phyloP scores from a whole-genome alignment of 1,140 invertebrate genomes.

The Neuroterus valhalla region DNA sequence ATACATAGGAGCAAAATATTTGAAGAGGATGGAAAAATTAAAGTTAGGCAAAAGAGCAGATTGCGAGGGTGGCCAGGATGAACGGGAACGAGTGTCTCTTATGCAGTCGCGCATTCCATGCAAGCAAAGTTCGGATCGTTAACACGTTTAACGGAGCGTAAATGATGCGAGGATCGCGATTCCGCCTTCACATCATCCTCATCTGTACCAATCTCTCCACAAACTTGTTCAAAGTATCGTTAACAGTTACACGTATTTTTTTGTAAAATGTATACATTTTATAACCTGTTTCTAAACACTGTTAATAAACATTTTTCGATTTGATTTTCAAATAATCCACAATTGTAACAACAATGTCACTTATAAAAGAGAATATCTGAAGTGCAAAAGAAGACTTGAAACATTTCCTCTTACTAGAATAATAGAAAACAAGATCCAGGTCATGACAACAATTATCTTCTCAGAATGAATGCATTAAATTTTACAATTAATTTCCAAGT shows the following conservation, averaged over 20 bases:
- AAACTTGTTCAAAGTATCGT: conserved; percentile 9
- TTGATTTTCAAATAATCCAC: background rate
- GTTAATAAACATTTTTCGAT: background rate
- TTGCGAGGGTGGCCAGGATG: conserved; percentile 37
- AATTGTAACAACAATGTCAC: no score
- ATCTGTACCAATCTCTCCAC: background rate
- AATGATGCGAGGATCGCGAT: conserved; percentile 55
- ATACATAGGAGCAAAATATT: background rate
- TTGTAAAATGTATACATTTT: background rate
- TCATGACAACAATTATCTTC: no score
- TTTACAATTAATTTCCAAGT: no score
- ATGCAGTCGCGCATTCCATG: conserved; percentile 51
- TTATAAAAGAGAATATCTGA: no score
- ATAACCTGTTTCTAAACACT: background rate
- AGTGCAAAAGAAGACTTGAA: no score
- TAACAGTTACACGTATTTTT: background rate
- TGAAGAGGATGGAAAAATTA: background rate
- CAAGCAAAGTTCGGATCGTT: conserved; percentile 53
- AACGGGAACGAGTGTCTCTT: conserved; percentile 36
- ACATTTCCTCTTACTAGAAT: no score
- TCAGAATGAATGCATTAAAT: no score
- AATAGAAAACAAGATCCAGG: no score
- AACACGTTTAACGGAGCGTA: conserved; percentile 64
- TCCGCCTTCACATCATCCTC: conserved; percentile 47
- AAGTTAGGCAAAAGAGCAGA: conserved; percentile 33